A percentile compares a stretch with the other conserved stretches of the same genome.
Conservation (phyloP, 1,140 invertebrate species). For the Drosophila nebulosa region DNA sequence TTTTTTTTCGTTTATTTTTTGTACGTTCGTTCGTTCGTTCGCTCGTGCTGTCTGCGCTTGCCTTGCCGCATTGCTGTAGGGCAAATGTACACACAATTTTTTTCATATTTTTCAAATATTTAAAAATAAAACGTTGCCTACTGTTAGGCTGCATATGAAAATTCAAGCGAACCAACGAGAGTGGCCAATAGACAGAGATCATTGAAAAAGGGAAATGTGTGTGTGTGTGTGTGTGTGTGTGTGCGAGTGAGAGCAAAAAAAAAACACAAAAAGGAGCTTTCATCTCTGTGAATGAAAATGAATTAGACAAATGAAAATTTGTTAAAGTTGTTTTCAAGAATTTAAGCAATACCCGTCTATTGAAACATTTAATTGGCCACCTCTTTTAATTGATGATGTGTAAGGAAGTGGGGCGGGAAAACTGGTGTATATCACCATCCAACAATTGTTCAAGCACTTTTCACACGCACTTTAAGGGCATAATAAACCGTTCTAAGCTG, state of each 20-base stretch:
- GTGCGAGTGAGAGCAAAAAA: background rate
- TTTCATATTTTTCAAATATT: slow-evolving; percentile 15
- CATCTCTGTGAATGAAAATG: background rate
- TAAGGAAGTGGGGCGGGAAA: too few relatives aligned
- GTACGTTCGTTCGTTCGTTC: too few relatives aligned
- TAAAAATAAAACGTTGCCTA: slow-evolving; percentile 29
- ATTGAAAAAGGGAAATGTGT: too few relatives aligned
- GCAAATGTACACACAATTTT: slow-evolving; percentile 40
- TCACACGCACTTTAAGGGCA: background rate
- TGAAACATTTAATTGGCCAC: slow-evolving; percentile 68
- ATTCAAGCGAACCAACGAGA: slow-evolving; percentile 2
- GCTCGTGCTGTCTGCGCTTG: slow-evolving; percentile 19
- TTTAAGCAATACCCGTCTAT: slow-evolving; percentile 56
- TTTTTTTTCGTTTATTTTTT: too few relatives aligned
- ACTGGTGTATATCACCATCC: background rate
- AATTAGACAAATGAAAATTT: slow-evolving; percentile 28
- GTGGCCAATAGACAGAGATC: background rate
- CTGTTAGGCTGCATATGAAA: slow-evolving; percentile 34
- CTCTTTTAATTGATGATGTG: slow-evolving; percentile 30
- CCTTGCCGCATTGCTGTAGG: slow-evolving; percentile 57
- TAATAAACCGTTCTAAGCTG: slow-evolving; percentile 2
- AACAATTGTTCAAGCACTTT: background rate
- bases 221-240: too few relatives aligned
- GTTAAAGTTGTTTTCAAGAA: slow-evolving; percentile 53
- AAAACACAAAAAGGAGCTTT: background rate